A percentile compares a stretch with the other conserved stretches of the same genome.
phyloP scores from a whole-genome alignment of 2,888 invertebrate genomes.

The Drosophila atroscutellata region DNA sequence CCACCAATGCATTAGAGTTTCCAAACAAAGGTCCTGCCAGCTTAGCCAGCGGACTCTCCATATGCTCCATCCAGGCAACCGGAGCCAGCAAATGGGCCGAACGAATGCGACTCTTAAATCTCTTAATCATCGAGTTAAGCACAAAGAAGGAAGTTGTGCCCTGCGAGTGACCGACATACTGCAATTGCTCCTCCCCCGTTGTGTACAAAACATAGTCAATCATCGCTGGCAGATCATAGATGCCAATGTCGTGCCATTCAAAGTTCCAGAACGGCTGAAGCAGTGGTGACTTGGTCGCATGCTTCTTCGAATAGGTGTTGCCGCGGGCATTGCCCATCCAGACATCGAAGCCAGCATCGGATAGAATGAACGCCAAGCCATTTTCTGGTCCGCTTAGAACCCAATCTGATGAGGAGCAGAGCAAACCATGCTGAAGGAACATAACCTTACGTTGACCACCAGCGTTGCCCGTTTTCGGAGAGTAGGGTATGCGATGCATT shows the following conservation, averaged over 20 bases:
- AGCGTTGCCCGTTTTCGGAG: constrained; percentile 47
- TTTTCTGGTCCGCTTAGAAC: constrained; percentile 66
- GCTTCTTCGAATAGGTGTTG: constrained; percentile 76
- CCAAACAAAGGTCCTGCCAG: constrained; percentile 86
- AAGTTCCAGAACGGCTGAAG: constrained; percentile 76
- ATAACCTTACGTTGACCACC: constrained; percentile 60
- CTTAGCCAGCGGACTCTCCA: constrained; percentile 85
- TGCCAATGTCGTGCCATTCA: constrained; percentile 80
- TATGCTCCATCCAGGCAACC: constrained; percentile 74
- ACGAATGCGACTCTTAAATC: constrained; percentile 68
- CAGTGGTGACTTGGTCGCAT: constrained; percentile 57
- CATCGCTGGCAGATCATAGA: constrained; percentile 78
- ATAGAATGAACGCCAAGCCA: constrained; percentile 72
- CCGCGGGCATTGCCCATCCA: constrained; percentile 82
- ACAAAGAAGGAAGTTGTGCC: constrained; percentile 77
- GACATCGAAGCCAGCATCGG: constrained; percentile 79
- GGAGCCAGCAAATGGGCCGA: constrained; percentile 79
- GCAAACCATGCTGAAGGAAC: constrained; percentile 79
- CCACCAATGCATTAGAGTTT: constrained; percentile 72
- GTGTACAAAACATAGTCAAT: constrained; percentile 65
- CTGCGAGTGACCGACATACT: constrained; percentile 77
- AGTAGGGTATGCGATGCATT: constrained; percentile 80
- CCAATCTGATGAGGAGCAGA: constrained; percentile 81
- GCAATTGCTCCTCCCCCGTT: constrained; percentile 59
- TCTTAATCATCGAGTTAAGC: constrained; percentile 56